Evolutionary conservation across 2,113 vertebrate species (phyloP).

Genomic region (Oncorhynchus gorbuscha): DNA sequence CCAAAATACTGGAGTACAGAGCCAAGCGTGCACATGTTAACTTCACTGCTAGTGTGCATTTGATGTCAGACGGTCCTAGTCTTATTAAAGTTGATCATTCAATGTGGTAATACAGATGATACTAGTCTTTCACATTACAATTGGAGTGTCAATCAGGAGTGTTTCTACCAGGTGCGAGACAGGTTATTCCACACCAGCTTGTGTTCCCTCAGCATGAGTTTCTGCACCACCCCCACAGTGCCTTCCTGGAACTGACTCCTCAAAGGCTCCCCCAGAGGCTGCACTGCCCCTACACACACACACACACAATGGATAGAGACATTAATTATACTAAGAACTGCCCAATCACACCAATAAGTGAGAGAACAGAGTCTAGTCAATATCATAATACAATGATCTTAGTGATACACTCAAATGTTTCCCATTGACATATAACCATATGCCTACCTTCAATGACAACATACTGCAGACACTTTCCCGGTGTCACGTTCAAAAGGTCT

Average conservation of each 20-base stretch:
- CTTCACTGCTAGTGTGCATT: neutral
- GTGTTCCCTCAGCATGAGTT: constrained; percentile 80
- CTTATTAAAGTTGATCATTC: too few species aligned
- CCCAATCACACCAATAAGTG: neutral
- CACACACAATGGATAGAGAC: neutral
- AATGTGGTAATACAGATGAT: neutral
- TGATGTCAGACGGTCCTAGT: neutral
- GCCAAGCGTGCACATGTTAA: too few species aligned
- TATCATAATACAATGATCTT: too few species aligned
- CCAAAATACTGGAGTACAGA: too few species aligned
- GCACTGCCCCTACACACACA: constrained; percentile 72
- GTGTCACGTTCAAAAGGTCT: constrained; percentile 70
- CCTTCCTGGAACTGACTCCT: constrained; percentile 79
- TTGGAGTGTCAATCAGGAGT: neutral
- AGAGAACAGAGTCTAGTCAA: neutral
- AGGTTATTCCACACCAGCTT: constrained; percentile 83
- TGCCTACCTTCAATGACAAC: constrained; percentile 81
- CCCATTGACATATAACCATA: too few species aligned
- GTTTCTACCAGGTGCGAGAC: constrained; percentile 76
- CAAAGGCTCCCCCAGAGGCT: constrained; percentile 71
- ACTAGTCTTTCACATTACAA: neutral
- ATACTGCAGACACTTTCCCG: constrained; percentile 79
- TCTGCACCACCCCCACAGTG: constrained; percentile 81
- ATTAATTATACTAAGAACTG: too few species aligned
- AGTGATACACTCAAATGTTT: too few species aligned